Evolutionary conservation across 2,888 invertebrate genomes (phyloP).

Genomic region (Brassicogethes aeneus): DNA sequence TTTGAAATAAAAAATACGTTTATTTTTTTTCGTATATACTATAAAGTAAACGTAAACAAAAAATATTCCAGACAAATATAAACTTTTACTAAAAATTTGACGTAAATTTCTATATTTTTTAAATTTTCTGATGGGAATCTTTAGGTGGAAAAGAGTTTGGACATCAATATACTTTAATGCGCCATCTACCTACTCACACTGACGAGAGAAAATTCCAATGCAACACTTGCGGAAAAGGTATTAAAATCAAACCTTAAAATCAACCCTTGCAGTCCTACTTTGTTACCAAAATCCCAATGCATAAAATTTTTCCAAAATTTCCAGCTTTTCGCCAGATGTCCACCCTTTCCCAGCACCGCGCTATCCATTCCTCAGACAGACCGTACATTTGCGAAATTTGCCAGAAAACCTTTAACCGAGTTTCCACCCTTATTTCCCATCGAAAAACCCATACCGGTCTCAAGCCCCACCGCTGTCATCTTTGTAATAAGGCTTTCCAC

Average conservation of each 20-base stretch:
- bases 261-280: background rate
- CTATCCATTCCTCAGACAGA: conserved; percentile 68
- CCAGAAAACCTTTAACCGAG: conserved; percentile 68
- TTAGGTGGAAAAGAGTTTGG: conserved; percentile 64
- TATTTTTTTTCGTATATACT: too few species aligned
- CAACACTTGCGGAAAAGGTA: conserved; percentile 58
- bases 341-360: conserved; percentile 65
- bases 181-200: conserved; percentile 68
- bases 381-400: conserved; percentile 68
- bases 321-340: conserved; percentile 62
- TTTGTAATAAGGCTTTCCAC: conserved; percentile 71
- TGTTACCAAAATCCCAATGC: background rate
- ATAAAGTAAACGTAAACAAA: too few species aligned
- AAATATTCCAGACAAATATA: background rate
- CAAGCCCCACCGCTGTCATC: conserved; percentile 64
- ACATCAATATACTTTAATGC: conserved; percentile 67
- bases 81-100: background rate
- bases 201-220: conserved; percentile 71
- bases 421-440: conserved; percentile 72
- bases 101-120: too few species aligned
- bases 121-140: too few species aligned
- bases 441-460: conserved; percentile 66
- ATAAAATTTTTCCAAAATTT: background rate
- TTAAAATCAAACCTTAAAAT: background rate
- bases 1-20: too few species aligned